Evolutionary conservation across 2,888 invertebrate genomes (phyloP), one percentile per base, ranked within the genome.

Genomic region (Onchidella celtica): DNA sequence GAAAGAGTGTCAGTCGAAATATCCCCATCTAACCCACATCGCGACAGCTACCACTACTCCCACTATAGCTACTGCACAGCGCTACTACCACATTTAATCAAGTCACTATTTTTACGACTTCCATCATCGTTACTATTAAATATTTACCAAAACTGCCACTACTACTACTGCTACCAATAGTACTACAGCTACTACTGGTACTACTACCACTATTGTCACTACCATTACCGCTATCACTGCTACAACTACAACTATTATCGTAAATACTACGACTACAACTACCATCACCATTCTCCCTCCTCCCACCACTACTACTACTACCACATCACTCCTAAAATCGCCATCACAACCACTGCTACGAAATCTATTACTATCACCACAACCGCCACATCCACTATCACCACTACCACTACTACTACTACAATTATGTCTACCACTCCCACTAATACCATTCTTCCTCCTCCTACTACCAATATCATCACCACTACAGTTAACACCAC

Each of bases 281-380:
- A 47, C 47, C 47, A 47, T 17, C 47, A 47, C 47, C 17, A 47
- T 14, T 70, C 36, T 40, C 40, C 36, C 70, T 70, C 36, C 70
- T 70, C 36, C 70, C 34, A 70, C 70, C 40, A 70, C 40, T 70
- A 70, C 70, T 70, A 70, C 70, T 70, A 70, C 70, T 70, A 70
- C 40, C 34, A 70, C 70, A 38, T 38, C 70, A 38, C 36, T 40
- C n/a, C n/a, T 70, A 70, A 36, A 38, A 70, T 40, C 34, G 40
- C 70, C 40, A 38, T 40, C 17, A 47, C n/a, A n/a, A n/a, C n/a
- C 34, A 70, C 40, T 70, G 40, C 70, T 70, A 70, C 70, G 36
- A 70, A 36, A 38, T 38, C 40, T 38, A 70, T 40, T 70, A 70
- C 70, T 70, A 70, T 40, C 40, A 70, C 70, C 40, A 70, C 70